Evolutionary conservation across 1,140 invertebrate species (phyloP), one percentile per base, ranked within the genome.

Genomic region (Tachypleus tridentatus): DNA sequence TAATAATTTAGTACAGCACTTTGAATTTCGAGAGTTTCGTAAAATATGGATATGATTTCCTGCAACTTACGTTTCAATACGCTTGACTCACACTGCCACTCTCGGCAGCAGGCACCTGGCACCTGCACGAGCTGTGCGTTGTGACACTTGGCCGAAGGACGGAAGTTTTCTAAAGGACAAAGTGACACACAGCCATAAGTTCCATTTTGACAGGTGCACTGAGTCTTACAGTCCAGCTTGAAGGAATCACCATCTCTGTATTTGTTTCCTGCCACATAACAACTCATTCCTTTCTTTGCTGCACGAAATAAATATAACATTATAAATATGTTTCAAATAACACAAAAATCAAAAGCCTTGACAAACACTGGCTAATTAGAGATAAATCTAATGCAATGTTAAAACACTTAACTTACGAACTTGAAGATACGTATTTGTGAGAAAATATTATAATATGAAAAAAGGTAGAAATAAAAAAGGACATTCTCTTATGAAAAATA

Each of bases 181-280:
- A 85, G 73, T 4, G 83, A 84, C 6, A 85, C 82, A 75, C 86
- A 88, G 48, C 84, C 86, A 74, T 87, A 86, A 29, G 84, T 84
- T 3, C 86, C 77, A 61, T 77, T 77, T 80, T 86, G 84, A 74
- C 85, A 86, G 57, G 82, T 82, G 74, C 85, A 86, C 74, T 84
- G 81, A 56, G 83, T 84, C 59, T 82, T 77, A 74, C 85, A 86
- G 75, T 85, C 83, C 65, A 82, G 79, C 66, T 80, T 79, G 73
- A 86, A 86, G 66, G 82, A 81, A 70, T 84, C 80, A 53, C 84
- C 84, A 75, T 86, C 83, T 62, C 80, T 74, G 76, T 84, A 85
- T 52, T 78, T 81, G 64, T 75, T 76, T 67, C 84, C 83, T 65
- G 82, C 79, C 53, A 86, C 82, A 10, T 76, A 73, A 71, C 82